These are phyloP conservation scores for Aphelenchoides besseyi DNA, from an alignment of 1,140 invertebrate species.

Conservation along the genomic window DNA sequence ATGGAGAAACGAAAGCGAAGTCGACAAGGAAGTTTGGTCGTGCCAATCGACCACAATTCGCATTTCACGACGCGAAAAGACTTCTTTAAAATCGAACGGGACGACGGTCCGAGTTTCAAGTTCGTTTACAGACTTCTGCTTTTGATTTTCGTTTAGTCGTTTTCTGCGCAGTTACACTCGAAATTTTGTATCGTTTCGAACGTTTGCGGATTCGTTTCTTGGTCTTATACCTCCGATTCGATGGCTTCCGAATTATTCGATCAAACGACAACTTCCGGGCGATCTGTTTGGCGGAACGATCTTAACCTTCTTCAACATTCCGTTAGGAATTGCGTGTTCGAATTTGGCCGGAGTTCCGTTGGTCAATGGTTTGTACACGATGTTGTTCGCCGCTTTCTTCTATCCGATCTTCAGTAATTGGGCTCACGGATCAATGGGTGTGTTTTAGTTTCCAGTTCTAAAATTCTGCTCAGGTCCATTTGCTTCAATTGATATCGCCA, in stretches of 20 bases:
- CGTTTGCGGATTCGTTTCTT: constrained; percentile 13
- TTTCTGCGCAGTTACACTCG: not conserved
- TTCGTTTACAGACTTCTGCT: not conserved
- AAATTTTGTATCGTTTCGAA: not conserved
- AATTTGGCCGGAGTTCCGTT: constrained; percentile 3
- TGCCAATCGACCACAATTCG: not conserved
- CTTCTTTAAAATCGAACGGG: not conserved
- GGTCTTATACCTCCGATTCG: constrained; percentile 31
- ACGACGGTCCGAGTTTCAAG: not conserved
- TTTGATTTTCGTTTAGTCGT: no score
- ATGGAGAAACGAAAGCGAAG: no score
- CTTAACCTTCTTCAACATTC: constrained; percentile 30
- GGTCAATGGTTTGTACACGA: constrained; percentile 34
- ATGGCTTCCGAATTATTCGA: constrained; percentile 39
- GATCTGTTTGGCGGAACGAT: constrained; percentile 39
- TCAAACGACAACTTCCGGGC: constrained; percentile 20
- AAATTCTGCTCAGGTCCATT: not conserved
- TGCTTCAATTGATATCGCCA: constrained; percentile 5
- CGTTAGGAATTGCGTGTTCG: constrained; percentile 3
- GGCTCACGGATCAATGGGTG: constrained; percentile 5
- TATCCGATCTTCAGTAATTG: not conserved
- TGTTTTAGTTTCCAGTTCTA: constrained; percentile 21
- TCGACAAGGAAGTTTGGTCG: not conserved
- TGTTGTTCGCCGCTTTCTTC: constrained; percentile 29
- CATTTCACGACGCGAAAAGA: not conserved